Conservation (phyloP, 2,888 invertebrate species). For the Limnephilus rhombicus region DNA sequence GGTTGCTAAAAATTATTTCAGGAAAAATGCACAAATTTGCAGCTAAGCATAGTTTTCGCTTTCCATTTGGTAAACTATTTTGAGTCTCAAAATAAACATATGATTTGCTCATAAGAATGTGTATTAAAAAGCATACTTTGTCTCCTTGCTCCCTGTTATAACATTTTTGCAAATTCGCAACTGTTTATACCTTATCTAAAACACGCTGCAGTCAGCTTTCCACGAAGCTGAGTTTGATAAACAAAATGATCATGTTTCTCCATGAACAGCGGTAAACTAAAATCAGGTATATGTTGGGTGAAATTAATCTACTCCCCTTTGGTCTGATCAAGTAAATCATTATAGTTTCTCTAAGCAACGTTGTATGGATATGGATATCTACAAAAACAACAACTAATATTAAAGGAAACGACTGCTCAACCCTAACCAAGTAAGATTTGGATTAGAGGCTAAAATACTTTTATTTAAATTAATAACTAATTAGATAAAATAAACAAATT, state of each 20-base stretch:
- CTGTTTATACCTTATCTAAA: background rate
- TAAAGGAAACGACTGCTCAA: background rate
- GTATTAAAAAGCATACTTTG: background rate
- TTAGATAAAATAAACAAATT: too few species aligned
- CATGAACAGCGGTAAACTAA: background rate
- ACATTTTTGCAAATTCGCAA: background rate
- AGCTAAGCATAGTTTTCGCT: background rate
- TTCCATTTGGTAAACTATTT: background rate
- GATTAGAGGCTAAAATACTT: too few species aligned
- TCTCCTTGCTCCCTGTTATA: background rate
- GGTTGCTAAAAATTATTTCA: background rate
- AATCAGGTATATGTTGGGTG: background rate
- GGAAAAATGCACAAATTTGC: background rate
- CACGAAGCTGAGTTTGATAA: background rate
- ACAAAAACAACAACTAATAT: background rate
- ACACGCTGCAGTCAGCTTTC: background rate
- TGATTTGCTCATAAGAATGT: background rate
- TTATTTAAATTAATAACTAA: too few species aligned
- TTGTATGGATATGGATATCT: background rate
- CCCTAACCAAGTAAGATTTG: too few species aligned
- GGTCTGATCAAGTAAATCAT: background rate
- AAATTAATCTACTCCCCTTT: background rate
- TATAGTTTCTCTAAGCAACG: background rate
- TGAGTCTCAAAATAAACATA: background rate
- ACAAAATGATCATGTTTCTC: background rate